Conservation (phyloP, 2,113 vertebrate genomes). For the Tetraodon nigroviridis region DNA sequence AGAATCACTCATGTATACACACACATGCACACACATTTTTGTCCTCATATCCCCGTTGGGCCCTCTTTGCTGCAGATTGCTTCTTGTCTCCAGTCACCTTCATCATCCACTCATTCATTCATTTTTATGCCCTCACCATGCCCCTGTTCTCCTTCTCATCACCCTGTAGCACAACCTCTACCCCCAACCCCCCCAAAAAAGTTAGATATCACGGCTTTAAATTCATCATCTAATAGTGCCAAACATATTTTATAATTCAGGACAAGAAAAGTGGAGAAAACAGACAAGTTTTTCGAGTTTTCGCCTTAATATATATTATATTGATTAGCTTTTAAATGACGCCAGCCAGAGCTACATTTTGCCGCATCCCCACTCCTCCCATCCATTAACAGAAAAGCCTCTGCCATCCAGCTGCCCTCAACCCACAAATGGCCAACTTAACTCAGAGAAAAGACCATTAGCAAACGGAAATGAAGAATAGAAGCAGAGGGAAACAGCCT, state of each 20-base stretch:
- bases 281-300: background rate
- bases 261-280: slow-evolving; percentile 10
- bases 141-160: slow-evolving; percentile 33
- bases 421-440: slow-evolving; percentile 44
- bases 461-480: slow-evolving; percentile 59
- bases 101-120: slow-evolving; percentile 55
- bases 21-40: slow-evolving; percentile 9
- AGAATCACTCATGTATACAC: slow-evolving; percentile 34
- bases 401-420: slow-evolving; percentile 55
- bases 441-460: slow-evolving; percentile 53
- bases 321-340: slow-evolving; percentile 62
- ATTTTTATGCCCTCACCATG: slow-evolving; percentile 51
- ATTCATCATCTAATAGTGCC: slow-evolving; percentile 7
- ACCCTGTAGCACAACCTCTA: slow-evolving; percentile 14
- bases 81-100: slow-evolving; percentile 66
- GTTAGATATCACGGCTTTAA: slow-evolving; percentile 23
- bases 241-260: slow-evolving; percentile 26
- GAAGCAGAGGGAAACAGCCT: slow-evolving; percentile 22
- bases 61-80: slow-evolving; percentile 60
- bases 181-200: slow-evolving; percentile 2
- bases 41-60: slow-evolving; percentile 37
- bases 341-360: slow-evolving; percentile 14
- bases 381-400: slow-evolving; percentile 68
- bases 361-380: too few relatives aligned
- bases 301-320: slow-evolving; percentile 48